Evolutionary conservation across 2,888 invertebrate genomes (phyloP), one percentile per base, ranked within the genome.

Genomic region (Melipona bicolor): DNA sequence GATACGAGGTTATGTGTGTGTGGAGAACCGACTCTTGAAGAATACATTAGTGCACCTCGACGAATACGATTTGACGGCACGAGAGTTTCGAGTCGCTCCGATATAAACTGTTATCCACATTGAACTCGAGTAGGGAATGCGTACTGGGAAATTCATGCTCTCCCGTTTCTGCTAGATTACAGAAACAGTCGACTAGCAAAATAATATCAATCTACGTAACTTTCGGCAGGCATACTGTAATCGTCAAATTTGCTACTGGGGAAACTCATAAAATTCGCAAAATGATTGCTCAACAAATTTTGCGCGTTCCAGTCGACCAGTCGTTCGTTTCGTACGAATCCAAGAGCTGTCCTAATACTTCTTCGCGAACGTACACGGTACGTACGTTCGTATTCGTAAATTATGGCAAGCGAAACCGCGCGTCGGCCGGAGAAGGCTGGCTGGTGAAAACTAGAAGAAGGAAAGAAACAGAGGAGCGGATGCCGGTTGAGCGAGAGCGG

Each of bases 1-100:
- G 79, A 78, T 77, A 77, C 68, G 50, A 21, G 69, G 50, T 77
- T 81, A 86, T 74, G 69, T 59, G 24, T 59, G 24, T 24, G 77
- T 32, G 43, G 77, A 61, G 24, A 67, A 49, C 59, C 43, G 71
- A 70, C 65, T 56, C 64, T 79, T 43, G 83, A 83, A 83, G 83
- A 81, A 83, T 81, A 81, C 83, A 81, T 73, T 81, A 75, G 56
- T 50, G 65, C 65, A 79, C 77, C 61, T 68, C 36, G 54, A 32
- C 80, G 79, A 80, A 84, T 56, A 77, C 81, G 69, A 70, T 83
- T 73, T 61, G 83, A 81, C 61, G 68, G 56, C 69, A 70, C 62
- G 71, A 68, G 65, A 49, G 36, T 67, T 81, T 32, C 67, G 27
- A 32, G 61, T 81, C 77, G 70, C 52, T 81, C 68, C 75, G 77